Conservation (phyloP, 2,888 invertebrate genomes). For the Hyposoter dolosus region DNA sequence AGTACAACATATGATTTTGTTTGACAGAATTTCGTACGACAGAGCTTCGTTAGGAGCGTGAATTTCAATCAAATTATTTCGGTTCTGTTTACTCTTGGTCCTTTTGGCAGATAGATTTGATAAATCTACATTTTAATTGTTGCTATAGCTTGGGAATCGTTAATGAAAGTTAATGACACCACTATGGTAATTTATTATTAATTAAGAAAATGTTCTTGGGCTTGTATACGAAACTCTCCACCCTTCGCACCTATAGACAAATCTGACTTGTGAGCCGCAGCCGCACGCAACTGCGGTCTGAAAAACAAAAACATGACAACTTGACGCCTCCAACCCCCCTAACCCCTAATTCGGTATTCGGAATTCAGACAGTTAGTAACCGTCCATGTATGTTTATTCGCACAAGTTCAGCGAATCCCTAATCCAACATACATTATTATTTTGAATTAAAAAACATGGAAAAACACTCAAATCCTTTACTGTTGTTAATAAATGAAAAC, state of each 20-base stretch:
- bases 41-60: no score
- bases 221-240: no score
- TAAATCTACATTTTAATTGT: no score
- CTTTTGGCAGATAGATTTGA: no score
- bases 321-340: not conserved
- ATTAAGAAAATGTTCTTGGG: no score
- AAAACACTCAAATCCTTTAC: not conserved
- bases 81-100: no score
- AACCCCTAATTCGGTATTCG: not conserved
- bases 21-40: no score
- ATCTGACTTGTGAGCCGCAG: not conserved
- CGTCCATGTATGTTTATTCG: not conserved
- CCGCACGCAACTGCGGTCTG: not conserved
- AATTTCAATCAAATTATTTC: no score
- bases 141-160: no score
- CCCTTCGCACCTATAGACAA: not conserved
- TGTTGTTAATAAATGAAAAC: not conserved
- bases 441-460: conserved; percentile 11
- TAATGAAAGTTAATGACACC: no score
- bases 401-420: not conserved
- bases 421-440: not conserved
- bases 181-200: no score
- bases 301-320: conserved; percentile 49
- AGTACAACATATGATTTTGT: no score
- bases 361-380: not conserved